Percentiles rank a stretch among this genome's conserved stretches.
These are phyloP conservation scores for Eira barbara DNA, from an alignment of 2,113 vertebrate genomes.

Conservation along the genomic window DNA sequence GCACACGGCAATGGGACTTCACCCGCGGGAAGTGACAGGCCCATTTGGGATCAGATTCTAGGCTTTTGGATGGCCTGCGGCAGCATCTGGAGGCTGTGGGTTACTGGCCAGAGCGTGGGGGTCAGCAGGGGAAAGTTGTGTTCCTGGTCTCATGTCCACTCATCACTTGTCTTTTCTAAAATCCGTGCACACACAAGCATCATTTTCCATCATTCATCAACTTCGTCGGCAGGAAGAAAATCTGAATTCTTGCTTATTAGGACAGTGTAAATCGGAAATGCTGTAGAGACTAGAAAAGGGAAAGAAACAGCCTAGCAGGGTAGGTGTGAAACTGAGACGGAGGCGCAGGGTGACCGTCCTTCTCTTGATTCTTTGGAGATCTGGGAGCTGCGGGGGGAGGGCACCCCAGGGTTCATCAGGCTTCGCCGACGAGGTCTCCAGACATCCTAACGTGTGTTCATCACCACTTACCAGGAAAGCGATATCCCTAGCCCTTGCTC, in stretches of 20 bases:
- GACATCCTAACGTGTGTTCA: neutral
- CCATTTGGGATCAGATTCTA: fast-evolving
- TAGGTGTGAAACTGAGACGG: too few relatives aligned
- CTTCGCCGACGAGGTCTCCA: neutral
- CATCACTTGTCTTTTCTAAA: neutral
- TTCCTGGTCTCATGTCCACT: fast-evolving
- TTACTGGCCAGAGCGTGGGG: neutral
- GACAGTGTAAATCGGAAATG: neutral
- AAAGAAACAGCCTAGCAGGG: neutral
- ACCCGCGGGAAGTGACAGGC: fast-evolving
- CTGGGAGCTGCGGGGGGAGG: fast-evolving
- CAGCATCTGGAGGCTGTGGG: fast-evolving
- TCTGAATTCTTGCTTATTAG: neutral
- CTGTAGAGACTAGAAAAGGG: neutral
- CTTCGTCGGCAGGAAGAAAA: neutral
- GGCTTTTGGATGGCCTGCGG: too few relatives aligned
- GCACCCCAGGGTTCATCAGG: fast-evolving
- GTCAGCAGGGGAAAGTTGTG: neutral
- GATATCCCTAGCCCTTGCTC: neutral
- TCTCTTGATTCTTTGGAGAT: too few relatives aligned
- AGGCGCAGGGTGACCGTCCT: neutral
- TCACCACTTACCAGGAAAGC: fast-evolving
- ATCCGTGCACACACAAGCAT: neutral
- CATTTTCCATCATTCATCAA: neutral
- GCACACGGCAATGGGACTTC: fast-evolving